These are phyloP conservation scores for Eulemur albifrons DNA, from an alignment of 2,797 vertebrate genomes.

Conservation along the genomic window DNA sequence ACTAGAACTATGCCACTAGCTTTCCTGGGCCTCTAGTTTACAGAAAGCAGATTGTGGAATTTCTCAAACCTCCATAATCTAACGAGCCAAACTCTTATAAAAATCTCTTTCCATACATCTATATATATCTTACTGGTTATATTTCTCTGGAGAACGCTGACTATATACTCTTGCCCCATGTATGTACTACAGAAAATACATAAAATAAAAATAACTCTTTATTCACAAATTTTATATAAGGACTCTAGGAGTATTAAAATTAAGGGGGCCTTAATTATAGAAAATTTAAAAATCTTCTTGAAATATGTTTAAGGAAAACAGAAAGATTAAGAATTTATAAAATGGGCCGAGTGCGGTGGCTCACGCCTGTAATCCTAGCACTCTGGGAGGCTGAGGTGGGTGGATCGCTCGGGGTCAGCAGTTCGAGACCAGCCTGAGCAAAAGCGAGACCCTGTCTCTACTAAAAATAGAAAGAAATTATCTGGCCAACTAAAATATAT, in stretches of 20 bases:
- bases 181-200: background rate
- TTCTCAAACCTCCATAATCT: background rate
- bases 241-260: background rate
- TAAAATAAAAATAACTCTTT: background rate
- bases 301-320: conserved; percentile 41
- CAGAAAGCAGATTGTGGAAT: background rate
- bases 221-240: background rate
- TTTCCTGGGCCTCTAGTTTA: background rate
- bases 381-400: too few species aligned
- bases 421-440: too few species aligned
- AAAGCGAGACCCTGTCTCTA: too few species aligned
- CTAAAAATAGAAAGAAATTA: too few species aligned
- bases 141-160: background rate
- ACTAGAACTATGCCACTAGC: background rate
- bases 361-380: too few species aligned
- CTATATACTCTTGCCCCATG: background rate
- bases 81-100: background rate
- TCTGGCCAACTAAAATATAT: too few species aligned
- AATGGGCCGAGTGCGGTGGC: too few species aligned
- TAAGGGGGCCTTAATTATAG: background rate
- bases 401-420: too few species aligned
- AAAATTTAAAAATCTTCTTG: background rate
- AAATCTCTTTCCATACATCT: background rate
- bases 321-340: conserved; percentile 9
- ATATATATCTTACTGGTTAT: background rate